Evolutionary conservation across 2,888 invertebrate species (phyloP).

Genomic region (Spicauda simplicius): DNA sequence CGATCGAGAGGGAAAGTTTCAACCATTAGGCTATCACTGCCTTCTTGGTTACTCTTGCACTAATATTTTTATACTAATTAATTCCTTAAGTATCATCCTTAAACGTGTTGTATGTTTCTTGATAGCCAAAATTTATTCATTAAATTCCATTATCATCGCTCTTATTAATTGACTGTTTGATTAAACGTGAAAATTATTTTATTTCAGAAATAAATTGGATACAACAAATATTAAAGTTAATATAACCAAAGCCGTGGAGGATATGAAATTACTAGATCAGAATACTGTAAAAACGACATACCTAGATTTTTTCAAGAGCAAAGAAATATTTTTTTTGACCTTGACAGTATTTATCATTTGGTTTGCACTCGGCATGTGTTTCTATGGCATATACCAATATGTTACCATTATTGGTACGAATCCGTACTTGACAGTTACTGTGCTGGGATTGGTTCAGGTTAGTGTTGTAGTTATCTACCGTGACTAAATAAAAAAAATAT

Average conservation of each 20-base stretch:
- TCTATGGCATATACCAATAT: conserved; percentile 61
- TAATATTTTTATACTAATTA: too few relatives aligned
- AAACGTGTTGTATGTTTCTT: too few relatives aligned
- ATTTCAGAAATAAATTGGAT: conserved; percentile 55
- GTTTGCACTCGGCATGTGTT: conserved; percentile 55
- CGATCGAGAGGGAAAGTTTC: too few relatives aligned
- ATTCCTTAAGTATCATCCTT: too few relatives aligned
- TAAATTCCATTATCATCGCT: too few relatives aligned
- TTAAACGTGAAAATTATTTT: not conserved
- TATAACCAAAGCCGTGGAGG: conserved; percentile 50
- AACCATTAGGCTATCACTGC: too few relatives aligned
- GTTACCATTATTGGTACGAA: conserved; percentile 54
- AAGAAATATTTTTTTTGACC: conserved; percentile 50
- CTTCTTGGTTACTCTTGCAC: too few relatives aligned
- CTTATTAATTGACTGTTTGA: too few relatives aligned
- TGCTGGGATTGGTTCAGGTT: conserved; percentile 60
- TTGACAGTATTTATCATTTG: conserved; percentile 51
- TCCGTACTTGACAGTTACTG: conserved; percentile 52
- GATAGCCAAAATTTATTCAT: too few relatives aligned
- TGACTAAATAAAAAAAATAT: too few relatives aligned
- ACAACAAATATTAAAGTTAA: conserved; percentile 52
- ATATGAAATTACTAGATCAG: conserved; percentile 47
- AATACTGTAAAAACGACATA: conserved; percentile 48
- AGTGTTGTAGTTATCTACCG: conserved; percentile 28
- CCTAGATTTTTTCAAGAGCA: conserved; percentile 57